A percentile compares a stretch with the other conserved stretches of the same genome.
phyloP scores from a whole-genome alignment of 2,797 vertebrate species.

The Sebastes cheni region DNA sequence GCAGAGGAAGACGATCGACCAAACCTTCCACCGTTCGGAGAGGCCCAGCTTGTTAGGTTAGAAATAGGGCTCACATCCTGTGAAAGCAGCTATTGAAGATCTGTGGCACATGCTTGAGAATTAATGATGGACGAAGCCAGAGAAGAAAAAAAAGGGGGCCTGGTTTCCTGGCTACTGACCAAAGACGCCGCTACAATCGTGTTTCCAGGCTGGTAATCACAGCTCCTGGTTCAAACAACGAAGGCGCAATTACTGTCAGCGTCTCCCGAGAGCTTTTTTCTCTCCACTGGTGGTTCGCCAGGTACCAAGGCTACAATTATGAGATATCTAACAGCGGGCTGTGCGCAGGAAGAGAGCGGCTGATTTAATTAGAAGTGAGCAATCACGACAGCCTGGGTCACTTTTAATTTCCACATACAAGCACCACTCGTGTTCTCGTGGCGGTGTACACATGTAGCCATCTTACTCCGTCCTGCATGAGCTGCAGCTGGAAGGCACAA shows the following conservation, averaged over 20 bases:
- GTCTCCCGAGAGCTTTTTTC: constrained; percentile 45
- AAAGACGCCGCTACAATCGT: constrained; percentile 47
- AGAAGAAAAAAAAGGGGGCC: not conserved
- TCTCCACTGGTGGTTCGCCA: constrained; percentile 51
- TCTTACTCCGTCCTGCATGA: constrained; percentile 19
- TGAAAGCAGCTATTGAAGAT: constrained; percentile 43
- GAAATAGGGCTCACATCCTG: constrained; percentile 23
- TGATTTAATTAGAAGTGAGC: constrained; percentile 66
- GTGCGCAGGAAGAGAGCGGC: constrained; percentile 35
- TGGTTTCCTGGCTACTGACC: constrained; percentile 57
- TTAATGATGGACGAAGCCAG: constrained; percentile 34
- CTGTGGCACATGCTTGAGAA: constrained; percentile 44
- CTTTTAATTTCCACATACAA: constrained; percentile 58
- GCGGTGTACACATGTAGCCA: constrained; percentile 48
- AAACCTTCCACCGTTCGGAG: constrained; percentile 6
- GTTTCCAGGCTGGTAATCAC: constrained; percentile 61
- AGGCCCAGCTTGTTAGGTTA: constrained; percentile 43
- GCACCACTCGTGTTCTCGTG: constrained; percentile 9
- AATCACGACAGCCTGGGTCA: constrained; percentile 57
- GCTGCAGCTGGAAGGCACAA: constrained; percentile 32
- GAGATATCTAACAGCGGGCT: constrained; percentile 46
- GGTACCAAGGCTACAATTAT: constrained; percentile 56
- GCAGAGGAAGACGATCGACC: constrained; percentile 11
- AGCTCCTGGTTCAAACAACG: constrained; percentile 49
- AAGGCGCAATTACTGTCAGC: constrained; percentile 59